phyloP scores from a whole-genome alignment of 2,797 vertebrate genomes.

The Halcyon leucocephala region DNA sequence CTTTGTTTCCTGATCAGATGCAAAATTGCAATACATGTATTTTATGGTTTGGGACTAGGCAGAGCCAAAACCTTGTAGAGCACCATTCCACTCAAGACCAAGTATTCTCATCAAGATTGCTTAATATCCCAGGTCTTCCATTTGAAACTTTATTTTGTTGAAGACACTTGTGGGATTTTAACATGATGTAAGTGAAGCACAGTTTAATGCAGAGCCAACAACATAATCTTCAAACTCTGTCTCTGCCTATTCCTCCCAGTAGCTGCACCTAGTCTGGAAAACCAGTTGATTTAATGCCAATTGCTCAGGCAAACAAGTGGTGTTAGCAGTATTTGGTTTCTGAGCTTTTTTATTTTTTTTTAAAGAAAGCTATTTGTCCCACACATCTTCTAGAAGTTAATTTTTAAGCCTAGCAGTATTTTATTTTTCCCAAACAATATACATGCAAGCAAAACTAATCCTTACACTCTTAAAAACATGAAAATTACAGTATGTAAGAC shows the following conservation, averaged over 20 bases:
- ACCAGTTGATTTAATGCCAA: neutral
- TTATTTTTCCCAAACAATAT: neutral
- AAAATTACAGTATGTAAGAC: neutral
- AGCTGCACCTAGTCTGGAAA: constrained; percentile 42
- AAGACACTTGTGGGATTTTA: constrained; percentile 27
- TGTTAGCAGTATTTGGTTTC: neutral
- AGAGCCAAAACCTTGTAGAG: constrained; percentile 36
- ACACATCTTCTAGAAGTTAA: neutral
- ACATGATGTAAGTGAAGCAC: constrained; percentile 25
- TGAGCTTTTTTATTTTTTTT: neutral
- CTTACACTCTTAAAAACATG: neutral
- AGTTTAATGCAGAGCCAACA: neutral
- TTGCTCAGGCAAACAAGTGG: neutral
- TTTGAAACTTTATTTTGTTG: constrained; percentile 19
- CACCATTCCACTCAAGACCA: neutral
- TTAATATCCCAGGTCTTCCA: constrained; percentile 17
- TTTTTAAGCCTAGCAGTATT: neutral
- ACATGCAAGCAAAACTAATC: neutral
- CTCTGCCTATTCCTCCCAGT: constrained; percentile 18
- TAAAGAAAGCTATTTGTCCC: neutral
- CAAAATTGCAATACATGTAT: constrained; percentile 6
- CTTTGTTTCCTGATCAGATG: constrained; percentile 66
- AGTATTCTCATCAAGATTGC: constrained; percentile 41
- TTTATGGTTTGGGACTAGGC: constrained; percentile 39
- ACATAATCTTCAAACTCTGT: neutral